Evolutionary conservation across 2,113 vertebrate species (phyloP), one percentile per base, ranked within the genome.

Genomic region (Boulengeromyrus knoepffleri): DNA sequence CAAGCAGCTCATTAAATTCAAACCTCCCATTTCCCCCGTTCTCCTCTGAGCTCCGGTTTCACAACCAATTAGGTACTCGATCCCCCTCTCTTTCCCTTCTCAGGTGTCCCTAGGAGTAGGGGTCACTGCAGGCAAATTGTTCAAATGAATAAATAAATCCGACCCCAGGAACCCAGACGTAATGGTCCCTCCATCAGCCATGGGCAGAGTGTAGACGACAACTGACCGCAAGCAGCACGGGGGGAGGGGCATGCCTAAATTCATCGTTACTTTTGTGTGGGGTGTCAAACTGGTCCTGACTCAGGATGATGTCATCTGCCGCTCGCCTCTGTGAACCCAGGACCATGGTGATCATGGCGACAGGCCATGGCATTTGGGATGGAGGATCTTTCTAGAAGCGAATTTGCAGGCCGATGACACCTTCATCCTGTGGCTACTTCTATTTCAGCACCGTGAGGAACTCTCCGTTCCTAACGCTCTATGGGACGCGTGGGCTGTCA

Each of bases 61-160:
- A 86, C 13, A 86, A 90, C 50, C 89, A 86, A 86, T 85, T 90
- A 66, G 53, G 9, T 42, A 80, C 36, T 80, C 36, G 2, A 80
- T 42, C 74, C 42, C 13, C 74, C 13, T 42, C 31, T 17, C 74
- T 17, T 13, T 80, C 15, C 31, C 31, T 42, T 80, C 36, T 70
- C 74, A 80, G 36, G 36, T 80, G 3, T 31, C 9, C 5, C 13
- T 13, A 80, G 31, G 36, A 39, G 36, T 80, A 7, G 36, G 74
- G 36, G 74, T 36, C 74, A 80, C 15, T 19, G 74, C 74, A 80
- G 36, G 31, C 74, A 80, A 80, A 80, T 80, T 19, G 36, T 17
- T 39, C 31, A 80, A 42, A 80, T 42, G 36, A 80, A 42, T 80
- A 42, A 80, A 80, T 42, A 80, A 36, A 80, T 36, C 74, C 6